Evolutionary conservation across 2,113 vertebrate genomes (phyloP), one percentile per base, ranked within the genome.

Genomic region (Cyphomyrus discorhynchus): DNA sequence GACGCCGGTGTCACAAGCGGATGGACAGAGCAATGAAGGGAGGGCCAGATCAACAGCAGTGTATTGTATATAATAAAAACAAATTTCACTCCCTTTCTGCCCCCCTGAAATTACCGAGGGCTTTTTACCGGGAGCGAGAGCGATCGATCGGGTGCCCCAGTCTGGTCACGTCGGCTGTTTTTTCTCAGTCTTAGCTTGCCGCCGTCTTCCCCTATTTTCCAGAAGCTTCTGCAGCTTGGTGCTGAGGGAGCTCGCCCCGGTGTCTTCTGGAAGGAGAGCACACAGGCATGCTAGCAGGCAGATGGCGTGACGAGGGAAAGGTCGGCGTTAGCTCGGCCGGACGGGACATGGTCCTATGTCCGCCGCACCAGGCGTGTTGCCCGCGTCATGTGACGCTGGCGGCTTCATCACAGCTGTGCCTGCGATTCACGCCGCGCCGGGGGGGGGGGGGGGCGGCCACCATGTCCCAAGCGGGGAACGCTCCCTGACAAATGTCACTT

Each of bases 271-370:
- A 27, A 17, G 10, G 91, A 87, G 53, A 50, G 89, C 90, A 31
- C 39, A n/a, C 3, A 15, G 46, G 49, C 70, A 50, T 39, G 80
- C 83, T 85, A 89, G n/a, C 39, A 90, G 92, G 93, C 95, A 96
- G 94, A 94, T 94, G 95, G 95, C 95, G 94, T 91, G 91, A 90
- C 89, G 91, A 92, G 90, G 88, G 90, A 93, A 94, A 91, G 89
- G 88, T 91, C 88, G 91, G 88, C 91, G 88, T 35, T 52, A 35
- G 10, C 46, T 2, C 47, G 3, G 47, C 24, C n/a, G 31, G 49
- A 3, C 6, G 50, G 3, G n/a, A n/a, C 50, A 0, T 0, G 50
- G 82, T n/a, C 42, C 82, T 24, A 9, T 5, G 21, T 84, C 8
- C 3, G 19, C 42, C 1, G 0, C 42, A 1, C 19, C 8, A 24